A percentile compares a stretch with the other conserved stretches of the same genome.
These are phyloP conservation scores for Xiphophorus maculatus DNA, from an alignment of 2,113 vertebrate species.

Conservation along the genomic window DNA sequence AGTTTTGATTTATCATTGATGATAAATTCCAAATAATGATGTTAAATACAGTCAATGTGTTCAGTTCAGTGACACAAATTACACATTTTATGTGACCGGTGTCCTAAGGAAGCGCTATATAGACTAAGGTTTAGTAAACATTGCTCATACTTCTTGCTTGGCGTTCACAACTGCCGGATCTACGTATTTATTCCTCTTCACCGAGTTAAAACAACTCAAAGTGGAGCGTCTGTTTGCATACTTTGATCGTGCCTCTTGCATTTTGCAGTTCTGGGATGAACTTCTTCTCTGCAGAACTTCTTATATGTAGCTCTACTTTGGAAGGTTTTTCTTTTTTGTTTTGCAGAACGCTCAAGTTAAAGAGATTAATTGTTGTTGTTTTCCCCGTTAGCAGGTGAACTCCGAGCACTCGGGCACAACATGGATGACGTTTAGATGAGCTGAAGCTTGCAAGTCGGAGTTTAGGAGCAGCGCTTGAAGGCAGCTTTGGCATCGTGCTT, in stretches of 20 bases:
- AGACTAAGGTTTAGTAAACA: neutral
- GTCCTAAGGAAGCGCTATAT: neutral
- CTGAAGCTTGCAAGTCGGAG: neutral
- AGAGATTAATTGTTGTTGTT: neutral
- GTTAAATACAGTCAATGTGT: no score
- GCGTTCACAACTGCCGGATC: neutral
- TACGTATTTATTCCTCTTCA: neutral
- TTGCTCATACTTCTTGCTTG: neutral
- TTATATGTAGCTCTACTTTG: neutral
- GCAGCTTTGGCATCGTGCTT: slow-evolving; percentile 7
- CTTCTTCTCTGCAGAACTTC: neutral
- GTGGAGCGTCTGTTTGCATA: neutral
- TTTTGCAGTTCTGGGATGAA: neutral
- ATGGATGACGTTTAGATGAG: slow-evolving; percentile 18
- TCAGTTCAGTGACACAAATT: no score
- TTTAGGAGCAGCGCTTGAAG: slow-evolving; percentile 3
- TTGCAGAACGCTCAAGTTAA: neutral
- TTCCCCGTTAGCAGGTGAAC: slow-evolving; percentile 9
- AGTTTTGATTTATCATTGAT: no score
- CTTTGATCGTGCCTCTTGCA: no score
- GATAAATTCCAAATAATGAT: no score
- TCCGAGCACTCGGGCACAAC: neutral
- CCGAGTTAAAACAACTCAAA: neutral
- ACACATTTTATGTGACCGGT: no score
- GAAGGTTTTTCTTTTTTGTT: neutral